Evolutionary conservation across 2,797 vertebrate genomes (phyloP).

Genomic region (Anabas testudineus): DNA sequence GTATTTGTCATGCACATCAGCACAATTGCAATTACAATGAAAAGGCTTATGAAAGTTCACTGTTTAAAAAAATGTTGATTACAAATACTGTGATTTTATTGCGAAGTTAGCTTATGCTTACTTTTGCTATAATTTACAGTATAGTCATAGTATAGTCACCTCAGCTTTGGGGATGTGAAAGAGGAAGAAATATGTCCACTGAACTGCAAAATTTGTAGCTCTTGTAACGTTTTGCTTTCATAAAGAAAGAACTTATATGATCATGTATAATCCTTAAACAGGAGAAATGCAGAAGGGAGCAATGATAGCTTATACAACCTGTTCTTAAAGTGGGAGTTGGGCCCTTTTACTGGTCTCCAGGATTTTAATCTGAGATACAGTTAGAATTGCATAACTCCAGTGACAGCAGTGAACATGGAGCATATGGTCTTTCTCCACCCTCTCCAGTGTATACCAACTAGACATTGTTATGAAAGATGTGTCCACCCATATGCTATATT

Average conservation of each 20-base stretch:
- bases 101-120: not conserved
- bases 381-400: conserved; percentile 25
- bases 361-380: conserved; percentile 52
- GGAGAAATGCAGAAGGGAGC: no score
- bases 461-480: conserved; percentile 50
- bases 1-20: not conserved
- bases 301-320: conserved; percentile 17
- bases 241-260: not conserved
- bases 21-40: not conserved
- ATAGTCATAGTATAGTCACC: not conserved
- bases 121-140: not conserved
- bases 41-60: not conserved
- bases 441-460: conserved; percentile 45
- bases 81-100: not conserved
- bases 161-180: not conserved
- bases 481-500: conserved; percentile 18
- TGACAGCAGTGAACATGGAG: conserved; percentile 31
- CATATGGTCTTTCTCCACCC: conserved; percentile 61
- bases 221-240: not conserved
- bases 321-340: conserved; percentile 23
- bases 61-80: not conserved
- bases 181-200: conserved; percentile 18
- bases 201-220: not conserved
- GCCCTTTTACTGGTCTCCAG: conserved; percentile 32
- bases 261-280: not conserved